Evolutionary conservation across 2,888 invertebrate genomes (phyloP).

Genomic region (Neria commutata): DNA sequence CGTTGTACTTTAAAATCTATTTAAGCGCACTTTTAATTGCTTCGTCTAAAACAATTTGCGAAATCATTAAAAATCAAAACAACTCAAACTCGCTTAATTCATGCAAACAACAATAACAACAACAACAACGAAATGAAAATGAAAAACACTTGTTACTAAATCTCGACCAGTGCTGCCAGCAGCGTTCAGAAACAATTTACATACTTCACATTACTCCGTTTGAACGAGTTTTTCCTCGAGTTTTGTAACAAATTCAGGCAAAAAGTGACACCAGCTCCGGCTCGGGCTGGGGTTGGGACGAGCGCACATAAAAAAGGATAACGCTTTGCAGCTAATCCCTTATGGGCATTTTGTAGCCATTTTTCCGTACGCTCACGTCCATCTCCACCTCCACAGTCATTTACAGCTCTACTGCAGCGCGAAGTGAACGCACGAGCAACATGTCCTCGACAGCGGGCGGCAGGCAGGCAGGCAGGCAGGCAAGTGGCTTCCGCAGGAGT

Average conservation of each 20-base stretch:
- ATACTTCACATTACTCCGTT: conserved; percentile 54
- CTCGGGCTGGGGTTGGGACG: conserved; percentile 10
- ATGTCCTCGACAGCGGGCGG: conserved; percentile 40
- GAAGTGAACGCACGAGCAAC: conserved; percentile 24
- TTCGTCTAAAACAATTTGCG: conserved; percentile 51
- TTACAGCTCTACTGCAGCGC: not conserved
- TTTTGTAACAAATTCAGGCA: conserved; percentile 48
- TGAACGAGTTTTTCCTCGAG: conserved; percentile 39
- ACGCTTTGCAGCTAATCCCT: conserved; percentile 59
- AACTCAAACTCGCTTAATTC: not conserved
- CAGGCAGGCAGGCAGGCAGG: not conserved
- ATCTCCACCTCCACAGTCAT: not conserved
- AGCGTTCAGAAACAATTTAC: conserved; percentile 54
- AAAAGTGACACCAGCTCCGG: conserved; percentile 30
- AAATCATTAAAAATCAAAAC: conserved; percentile 47
- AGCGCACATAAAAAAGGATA: conserved; percentile 21
- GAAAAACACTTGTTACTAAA: conserved; percentile 6
- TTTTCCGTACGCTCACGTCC: conserved; percentile 22
- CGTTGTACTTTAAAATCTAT: not conserved
- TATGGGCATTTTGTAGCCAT: conserved; percentile 57
- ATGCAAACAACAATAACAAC: conserved; percentile 9
- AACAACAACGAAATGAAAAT: not conserved
- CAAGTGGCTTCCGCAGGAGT: conserved; percentile 32
- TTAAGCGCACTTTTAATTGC: conserved; percentile 16
- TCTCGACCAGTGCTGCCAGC: not conserved